Conservation (phyloP, 2,888 invertebrate genomes). For the Napeogenes sylphis region DNA sequence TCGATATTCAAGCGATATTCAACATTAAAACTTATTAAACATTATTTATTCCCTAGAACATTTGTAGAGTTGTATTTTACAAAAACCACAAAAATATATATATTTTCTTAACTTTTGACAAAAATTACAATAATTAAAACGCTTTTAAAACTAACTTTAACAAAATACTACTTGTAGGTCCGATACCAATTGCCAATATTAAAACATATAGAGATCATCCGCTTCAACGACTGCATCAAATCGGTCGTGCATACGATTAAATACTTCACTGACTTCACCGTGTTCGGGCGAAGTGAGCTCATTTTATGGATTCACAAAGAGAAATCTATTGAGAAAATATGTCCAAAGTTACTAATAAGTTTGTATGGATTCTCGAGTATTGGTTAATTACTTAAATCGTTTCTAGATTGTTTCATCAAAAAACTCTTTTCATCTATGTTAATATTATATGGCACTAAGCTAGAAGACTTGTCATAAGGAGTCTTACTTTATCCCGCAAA, state of each 20-base stretch:
- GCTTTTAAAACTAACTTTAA: background rate
- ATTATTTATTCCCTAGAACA: too few species aligned
- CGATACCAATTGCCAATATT: conserved; percentile 30
- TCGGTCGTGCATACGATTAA: conserved; percentile 42
- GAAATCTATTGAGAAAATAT: conserved; percentile 1
- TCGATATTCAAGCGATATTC: background rate
- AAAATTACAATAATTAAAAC: background rate
- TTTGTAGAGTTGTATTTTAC: too few species aligned
- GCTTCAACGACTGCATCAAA: conserved; percentile 35
- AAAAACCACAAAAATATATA: too few species aligned
- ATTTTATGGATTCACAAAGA: conserved; percentile 8
- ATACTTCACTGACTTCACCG: conserved; percentile 28
- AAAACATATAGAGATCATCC: conserved; percentile 42
- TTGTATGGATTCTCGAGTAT: background rate
- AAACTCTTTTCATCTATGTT: too few species aligned
- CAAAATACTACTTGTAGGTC: conserved; percentile 2
- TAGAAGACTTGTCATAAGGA: background rate
- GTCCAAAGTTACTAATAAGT: background rate
- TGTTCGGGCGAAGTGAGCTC: conserved; percentile 15
- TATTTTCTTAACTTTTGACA: background rate
- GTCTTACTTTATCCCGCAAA: background rate
- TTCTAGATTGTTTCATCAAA: too few species aligned
- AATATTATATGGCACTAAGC: too few species aligned
- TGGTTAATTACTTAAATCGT: background rate
- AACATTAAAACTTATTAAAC: background rate